These are phyloP conservation scores for Cyrtodaria siliqua DNA, from an alignment of 2,888 invertebrate species.

Conservation along the genomic window DNA sequence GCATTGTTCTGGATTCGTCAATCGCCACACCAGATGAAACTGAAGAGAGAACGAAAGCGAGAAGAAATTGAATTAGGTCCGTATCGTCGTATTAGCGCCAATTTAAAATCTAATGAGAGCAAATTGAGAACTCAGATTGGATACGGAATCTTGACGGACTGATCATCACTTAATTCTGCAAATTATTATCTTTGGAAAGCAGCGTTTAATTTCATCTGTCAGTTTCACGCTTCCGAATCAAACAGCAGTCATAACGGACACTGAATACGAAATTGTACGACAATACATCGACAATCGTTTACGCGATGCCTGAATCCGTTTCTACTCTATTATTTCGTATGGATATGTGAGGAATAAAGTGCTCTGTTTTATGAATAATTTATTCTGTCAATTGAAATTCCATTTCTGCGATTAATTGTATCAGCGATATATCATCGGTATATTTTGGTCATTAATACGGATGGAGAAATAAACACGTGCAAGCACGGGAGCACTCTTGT, in stretches of 20 bases:
- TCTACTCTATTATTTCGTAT: neutral
- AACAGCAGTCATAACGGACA: constrained; percentile 46
- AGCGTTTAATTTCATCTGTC: constrained; percentile 65
- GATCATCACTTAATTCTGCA: constrained; percentile 50
- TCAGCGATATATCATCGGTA: neutral
- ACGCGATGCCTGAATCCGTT: neutral
- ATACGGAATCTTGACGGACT: constrained; percentile 30
- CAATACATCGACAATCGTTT: neutral
- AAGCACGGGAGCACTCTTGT: neutral
- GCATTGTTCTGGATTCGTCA: constrained; percentile 49
- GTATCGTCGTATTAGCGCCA: constrained; percentile 59
- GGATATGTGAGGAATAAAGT: constrained; percentile 11
- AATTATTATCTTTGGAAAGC: constrained; percentile 64
- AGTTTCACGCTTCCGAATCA: constrained; percentile 48
- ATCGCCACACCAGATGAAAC: constrained; percentile 25
- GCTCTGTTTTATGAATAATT: constrained; percentile 38
- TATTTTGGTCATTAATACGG: constrained; percentile 13
- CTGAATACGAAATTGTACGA: neutral
- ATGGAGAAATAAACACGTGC: constrained; percentile 12
- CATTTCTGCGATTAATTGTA: constrained; percentile 41
- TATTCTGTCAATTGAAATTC: constrained; percentile 24
- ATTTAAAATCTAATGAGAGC: constrained; percentile 67
- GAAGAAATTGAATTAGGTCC: constrained; percentile 59
- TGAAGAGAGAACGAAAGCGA: constrained; percentile 22
- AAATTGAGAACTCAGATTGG: constrained; percentile 57